phyloP scores from a whole-genome alignment of 1,140 invertebrate genomes.

The Paralvinella palmiformis region DNA sequence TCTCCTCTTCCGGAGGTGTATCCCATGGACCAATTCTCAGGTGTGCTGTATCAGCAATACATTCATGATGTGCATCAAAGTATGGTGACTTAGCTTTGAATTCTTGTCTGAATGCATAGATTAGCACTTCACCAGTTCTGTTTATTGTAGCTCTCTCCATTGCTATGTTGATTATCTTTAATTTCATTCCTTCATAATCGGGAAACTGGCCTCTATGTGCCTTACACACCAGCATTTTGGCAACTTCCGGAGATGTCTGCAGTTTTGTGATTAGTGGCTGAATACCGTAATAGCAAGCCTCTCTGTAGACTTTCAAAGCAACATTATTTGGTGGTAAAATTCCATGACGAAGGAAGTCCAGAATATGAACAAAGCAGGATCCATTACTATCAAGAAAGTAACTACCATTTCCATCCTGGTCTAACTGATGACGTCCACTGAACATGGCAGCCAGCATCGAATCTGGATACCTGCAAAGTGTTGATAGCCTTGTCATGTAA shows the following conservation, averaged over 20 bases:
- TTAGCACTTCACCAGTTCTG: conserved; percentile 35
- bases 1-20: neutral
- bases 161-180: neutral
- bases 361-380: conserved; percentile 32
- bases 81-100: conserved; percentile 32
- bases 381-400: conserved; percentile 45
- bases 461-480: conserved; percentile 40
- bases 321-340: conserved; percentile 33
- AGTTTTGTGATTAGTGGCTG: neutral
- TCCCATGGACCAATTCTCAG: neutral
- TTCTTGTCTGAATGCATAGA: conserved; percentile 35
- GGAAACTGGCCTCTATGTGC: neutral
- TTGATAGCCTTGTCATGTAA: conserved; percentile 42
- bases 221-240: conserved; percentile 9
- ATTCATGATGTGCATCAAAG: conserved; percentile 39
- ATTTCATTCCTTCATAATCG: neutral
- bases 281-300: neutral
- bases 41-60: conserved; percentile 30
- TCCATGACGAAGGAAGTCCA: conserved; percentile 40
- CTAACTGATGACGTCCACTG: conserved; percentile 42
- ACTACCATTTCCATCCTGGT: conserved; percentile 41
- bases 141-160: conserved; percentile 11
- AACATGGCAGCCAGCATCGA: conserved; percentile 49
- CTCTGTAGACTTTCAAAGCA: conserved; percentile 30
- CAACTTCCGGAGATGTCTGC: neutral